phyloP scores from a whole-genome alignment of 2,113 vertebrate genomes.

The Callocephalon fimbriatum region DNA sequence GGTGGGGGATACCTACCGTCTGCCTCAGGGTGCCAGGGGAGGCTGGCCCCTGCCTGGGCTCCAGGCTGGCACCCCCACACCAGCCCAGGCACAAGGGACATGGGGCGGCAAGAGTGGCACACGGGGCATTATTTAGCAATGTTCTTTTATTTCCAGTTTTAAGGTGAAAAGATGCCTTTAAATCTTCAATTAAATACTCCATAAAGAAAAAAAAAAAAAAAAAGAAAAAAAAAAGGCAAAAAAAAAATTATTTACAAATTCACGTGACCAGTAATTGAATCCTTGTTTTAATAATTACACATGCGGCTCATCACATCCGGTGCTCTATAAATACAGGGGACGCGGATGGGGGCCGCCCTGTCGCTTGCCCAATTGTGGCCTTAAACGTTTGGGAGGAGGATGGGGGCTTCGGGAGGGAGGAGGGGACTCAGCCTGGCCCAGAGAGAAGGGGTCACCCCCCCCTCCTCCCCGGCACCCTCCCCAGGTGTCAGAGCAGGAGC shows the following conservation, averaged over 20 bases:
- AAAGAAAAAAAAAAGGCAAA: neutral
- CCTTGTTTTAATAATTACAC: conserved; percentile 85
- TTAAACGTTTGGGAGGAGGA: conserved; percentile 13
- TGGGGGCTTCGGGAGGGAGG: neutral
- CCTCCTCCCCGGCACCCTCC: neutral
- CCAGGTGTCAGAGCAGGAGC: conserved; percentile 4
- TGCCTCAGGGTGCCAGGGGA: neutral
- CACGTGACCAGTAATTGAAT: conserved; percentile 86
- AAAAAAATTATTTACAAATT: conserved; percentile 88
- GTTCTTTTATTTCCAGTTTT: conserved; percentile 88
- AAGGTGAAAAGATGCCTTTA: conserved; percentile 89
- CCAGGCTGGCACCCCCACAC: neutral
- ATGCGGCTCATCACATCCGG: conserved; percentile 81
- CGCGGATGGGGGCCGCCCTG: conserved; percentile 70
- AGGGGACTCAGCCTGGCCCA: conserved; percentile 15
- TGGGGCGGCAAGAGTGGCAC: conserved; percentile 55
- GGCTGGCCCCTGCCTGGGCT: neutral
- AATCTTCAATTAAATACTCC: conserved; percentile 93
- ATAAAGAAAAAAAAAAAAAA: conserved; percentile 85
- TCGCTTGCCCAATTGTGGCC: conserved; percentile 54
- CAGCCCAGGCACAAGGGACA: neutral
- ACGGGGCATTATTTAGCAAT: conserved; percentile 72
- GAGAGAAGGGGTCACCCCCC: neutral
- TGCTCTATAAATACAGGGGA: conserved; percentile 87
- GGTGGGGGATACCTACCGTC: neutral